Conservation (phyloP, 2,113 vertebrate genomes). For the Pycnonotus jocosus region DNA sequence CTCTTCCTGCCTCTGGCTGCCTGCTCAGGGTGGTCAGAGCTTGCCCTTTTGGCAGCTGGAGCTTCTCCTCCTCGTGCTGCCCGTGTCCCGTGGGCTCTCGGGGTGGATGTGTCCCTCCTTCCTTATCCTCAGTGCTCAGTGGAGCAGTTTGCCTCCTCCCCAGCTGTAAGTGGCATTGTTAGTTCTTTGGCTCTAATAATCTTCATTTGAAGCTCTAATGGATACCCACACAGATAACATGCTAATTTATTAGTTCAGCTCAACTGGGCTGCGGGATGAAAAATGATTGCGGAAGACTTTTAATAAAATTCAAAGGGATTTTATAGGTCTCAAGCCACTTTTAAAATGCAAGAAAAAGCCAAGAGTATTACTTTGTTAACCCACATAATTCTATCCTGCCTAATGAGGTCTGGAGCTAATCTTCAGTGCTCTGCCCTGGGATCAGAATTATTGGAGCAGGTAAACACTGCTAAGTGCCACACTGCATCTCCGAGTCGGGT, state of each 20-base stretch:
- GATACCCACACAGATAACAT: slow-evolving; percentile 60
- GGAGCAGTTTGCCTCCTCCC: background rate
- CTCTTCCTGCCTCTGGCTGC: background rate
- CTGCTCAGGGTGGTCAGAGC: background rate
- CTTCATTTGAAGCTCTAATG: slow-evolving; percentile 51
- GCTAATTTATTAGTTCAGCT: slow-evolving; percentile 70
- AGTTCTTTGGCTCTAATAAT: slow-evolving; percentile 30
- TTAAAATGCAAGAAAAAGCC: slow-evolving; percentile 68
- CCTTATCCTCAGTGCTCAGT: background rate
- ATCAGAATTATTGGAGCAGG: slow-evolving; percentile 63
- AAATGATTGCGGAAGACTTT: slow-evolving; percentile 59
- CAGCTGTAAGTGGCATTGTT: background rate
- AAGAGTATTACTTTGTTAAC: slow-evolving; percentile 66
- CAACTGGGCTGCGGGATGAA: slow-evolving; percentile 62
- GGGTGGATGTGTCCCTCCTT: background rate
- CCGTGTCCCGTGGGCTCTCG: background rate
- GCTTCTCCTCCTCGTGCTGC: background rate
- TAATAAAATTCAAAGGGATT: slow-evolving; percentile 72
- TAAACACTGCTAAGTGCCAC: slow-evolving; percentile 38
- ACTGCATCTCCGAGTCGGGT: background rate
- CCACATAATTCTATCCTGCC: slow-evolving; percentile 61
- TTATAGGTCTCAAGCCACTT: slow-evolving; percentile 71
- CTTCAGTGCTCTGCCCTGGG: slow-evolving; percentile 40
- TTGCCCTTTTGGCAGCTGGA: background rate
- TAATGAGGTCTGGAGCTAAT: slow-evolving; percentile 68